Percentiles rank a stretch among this genome's conserved stretches.
Evolutionary conservation across 1,140 invertebrate species (phyloP).

Genomic region (Araneus ventricosus): DNA sequence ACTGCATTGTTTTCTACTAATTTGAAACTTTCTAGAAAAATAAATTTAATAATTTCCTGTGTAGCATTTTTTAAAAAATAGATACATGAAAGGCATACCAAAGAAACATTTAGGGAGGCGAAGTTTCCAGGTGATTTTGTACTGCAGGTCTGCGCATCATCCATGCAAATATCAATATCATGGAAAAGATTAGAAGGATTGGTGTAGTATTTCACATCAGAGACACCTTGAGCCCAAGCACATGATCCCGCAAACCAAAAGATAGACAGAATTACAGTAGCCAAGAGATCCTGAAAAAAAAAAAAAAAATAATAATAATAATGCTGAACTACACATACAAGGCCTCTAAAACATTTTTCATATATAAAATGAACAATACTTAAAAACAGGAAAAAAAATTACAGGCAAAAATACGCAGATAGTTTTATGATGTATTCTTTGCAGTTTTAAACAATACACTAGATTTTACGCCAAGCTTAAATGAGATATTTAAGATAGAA

Average conservation of each 20-base stretch:
- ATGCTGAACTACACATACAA: not conserved
- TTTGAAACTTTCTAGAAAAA: too few species aligned
- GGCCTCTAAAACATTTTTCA: not conserved
- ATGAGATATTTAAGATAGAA: too few species aligned
- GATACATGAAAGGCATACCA: constrained; percentile 81
- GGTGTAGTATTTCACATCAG: constrained; percentile 83
- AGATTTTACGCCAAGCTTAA: too few species aligned
- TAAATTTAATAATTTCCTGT: too few species aligned
- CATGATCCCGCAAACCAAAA: constrained; percentile 86
- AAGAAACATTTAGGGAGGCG: constrained; percentile 84
- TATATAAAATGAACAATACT: too few species aligned
- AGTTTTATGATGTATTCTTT: too few species aligned
- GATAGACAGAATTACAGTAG: constrained; percentile 83
- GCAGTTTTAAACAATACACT: too few species aligned
- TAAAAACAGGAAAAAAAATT: not conserved
- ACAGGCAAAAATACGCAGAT: too few species aligned
- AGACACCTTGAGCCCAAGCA: constrained; percentile 85
- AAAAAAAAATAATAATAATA: not conserved
- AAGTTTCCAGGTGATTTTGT: constrained; percentile 80
- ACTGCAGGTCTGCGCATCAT: constrained; percentile 76
- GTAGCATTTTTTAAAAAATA: not conserved
- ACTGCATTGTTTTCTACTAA: too few species aligned
- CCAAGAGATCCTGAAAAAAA: constrained; percentile 83
- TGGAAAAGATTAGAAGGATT: constrained; percentile 79
- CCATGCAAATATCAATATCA: constrained; percentile 75